A percentile compares a stretch with the other conserved stretches of the same genome.
phyloP scores from a whole-genome alignment of 2,113 vertebrate species.

The Alaudala cheleensis region DNA sequence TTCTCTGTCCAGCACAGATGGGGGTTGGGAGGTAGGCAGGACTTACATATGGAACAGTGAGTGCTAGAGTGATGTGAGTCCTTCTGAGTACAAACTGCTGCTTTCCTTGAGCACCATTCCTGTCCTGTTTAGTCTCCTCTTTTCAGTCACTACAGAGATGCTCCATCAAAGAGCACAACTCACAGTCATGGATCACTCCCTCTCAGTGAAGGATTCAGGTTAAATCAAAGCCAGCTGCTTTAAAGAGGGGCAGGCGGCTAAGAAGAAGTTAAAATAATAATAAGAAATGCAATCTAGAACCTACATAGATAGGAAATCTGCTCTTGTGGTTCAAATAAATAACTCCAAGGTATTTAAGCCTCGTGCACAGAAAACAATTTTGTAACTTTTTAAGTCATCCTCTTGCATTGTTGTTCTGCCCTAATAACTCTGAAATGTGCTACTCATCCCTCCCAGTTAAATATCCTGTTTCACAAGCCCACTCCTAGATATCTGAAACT shows the following conservation, averaged over 20 bases:
- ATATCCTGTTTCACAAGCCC: constrained; percentile 82
- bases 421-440: constrained; percentile 74
- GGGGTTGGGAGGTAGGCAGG: not conserved
- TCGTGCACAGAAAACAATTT: constrained; percentile 64
- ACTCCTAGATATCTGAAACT: constrained; percentile 78
- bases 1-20: not conserved
- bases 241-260: not conserved
- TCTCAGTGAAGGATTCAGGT: constrained; percentile 55
- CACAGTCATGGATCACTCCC: constrained; percentile 41
- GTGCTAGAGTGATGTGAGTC: not conserved
- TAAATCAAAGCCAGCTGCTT: constrained; percentile 79
- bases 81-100: not conserved
- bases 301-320: not conserved
- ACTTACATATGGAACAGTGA: not conserved
- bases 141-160: not conserved
- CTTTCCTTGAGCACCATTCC: not conserved
- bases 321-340: constrained; percentile 20
- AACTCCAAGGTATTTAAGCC: constrained; percentile 66
- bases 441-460: constrained; percentile 75
- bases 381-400: constrained; percentile 63
- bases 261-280: constrained; percentile 56
- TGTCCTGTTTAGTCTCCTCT: not conserved
- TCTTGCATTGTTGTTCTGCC: constrained; percentile 58
- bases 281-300: constrained; percentile 57
- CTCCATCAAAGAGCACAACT: constrained; percentile 1